These are phyloP conservation scores for Podocnemis expansa DNA, from an alignment of 2,113 vertebrate species.

Conservation along the genomic window DNA sequence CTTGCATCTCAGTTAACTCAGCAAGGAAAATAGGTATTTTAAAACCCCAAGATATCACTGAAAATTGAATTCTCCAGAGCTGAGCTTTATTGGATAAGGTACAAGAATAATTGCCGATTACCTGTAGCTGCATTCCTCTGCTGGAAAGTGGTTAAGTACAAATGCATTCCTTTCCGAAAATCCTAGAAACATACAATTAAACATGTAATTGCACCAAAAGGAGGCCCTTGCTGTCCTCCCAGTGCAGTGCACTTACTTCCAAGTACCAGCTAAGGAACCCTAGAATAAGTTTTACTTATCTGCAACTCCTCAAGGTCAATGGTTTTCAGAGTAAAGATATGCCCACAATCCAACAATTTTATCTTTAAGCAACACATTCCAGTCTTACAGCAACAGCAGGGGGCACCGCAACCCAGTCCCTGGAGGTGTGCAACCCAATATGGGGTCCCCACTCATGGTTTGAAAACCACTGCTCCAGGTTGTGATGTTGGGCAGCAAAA, in stretches of 20 bases:
- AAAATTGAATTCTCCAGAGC: not conserved
- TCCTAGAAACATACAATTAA: slow-evolving; percentile 82
- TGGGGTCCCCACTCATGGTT: too few relatives aligned
- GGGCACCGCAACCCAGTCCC: too few relatives aligned
- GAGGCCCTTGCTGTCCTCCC: not conserved
- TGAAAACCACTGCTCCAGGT: too few relatives aligned
- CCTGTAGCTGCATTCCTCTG: slow-evolving; percentile 98
- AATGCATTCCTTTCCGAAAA: slow-evolving; percentile 98
- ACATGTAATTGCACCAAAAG: not conserved
- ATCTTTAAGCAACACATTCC: too few relatives aligned
- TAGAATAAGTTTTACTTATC: fast-evolving
- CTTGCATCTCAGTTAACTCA: not conserved
- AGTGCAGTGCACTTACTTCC: fast-evolving
- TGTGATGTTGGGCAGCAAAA: not conserved
- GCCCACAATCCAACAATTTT: too few relatives aligned
- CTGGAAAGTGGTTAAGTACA: slow-evolving; percentile 95
- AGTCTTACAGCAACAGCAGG: too few relatives aligned
- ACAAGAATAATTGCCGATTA: slow-evolving; percentile 45
- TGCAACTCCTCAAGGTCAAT: too few relatives aligned
- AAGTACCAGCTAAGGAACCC: not conserved
- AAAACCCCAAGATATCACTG: not conserved
- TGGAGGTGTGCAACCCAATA: too few relatives aligned
- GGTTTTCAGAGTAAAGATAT: too few relatives aligned
- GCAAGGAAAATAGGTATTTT: not conserved
- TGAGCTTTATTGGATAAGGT: too few relatives aligned